A percentile compares a stretch with the other conserved stretches of the same genome.
phyloP scores from a whole-genome alignment of 2,113 vertebrate genomes.

The Salvelinus alpinus region DNA sequence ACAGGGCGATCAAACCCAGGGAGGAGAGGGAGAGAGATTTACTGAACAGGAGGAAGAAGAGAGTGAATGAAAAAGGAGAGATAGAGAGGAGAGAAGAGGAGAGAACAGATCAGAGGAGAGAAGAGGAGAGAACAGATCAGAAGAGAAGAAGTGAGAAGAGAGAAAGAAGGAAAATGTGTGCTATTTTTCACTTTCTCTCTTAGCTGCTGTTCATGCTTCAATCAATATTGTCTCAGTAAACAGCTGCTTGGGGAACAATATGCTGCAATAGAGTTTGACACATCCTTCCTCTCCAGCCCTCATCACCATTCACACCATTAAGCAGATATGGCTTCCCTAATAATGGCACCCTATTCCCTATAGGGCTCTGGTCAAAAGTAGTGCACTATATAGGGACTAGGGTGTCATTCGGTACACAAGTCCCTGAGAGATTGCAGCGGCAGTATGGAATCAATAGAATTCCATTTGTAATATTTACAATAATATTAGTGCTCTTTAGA shows the following conservation, averaged over 20 bases:
- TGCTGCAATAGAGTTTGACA: slow-evolving; percentile 19
- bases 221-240: slow-evolving; percentile 66
- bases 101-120: background rate
- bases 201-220: slow-evolving; percentile 3
- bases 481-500: no score
- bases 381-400: no score
- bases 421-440: no score
- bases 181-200: slow-evolving; percentile 24
- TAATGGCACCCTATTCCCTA: background rate
- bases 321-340: background rate
- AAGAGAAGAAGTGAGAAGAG: background rate
- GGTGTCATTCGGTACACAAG: no score
- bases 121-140: slow-evolving; percentile 4
- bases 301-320: background rate
- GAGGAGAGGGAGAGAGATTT: slow-evolving; percentile 25
- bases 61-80: background rate
- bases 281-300: slow-evolving; percentile 24
- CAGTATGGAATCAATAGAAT: no score
- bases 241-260: slow-evolving; percentile 23
- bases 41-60: background rate
- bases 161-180: no score
- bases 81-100: slow-evolving; percentile 2
- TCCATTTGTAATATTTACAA: no score
- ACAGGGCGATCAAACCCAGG: slow-evolving; percentile 66
- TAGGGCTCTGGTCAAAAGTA: no score